Evolutionary conservation across 2,113 vertebrate species (phyloP), one percentile per base, ranked within the genome.

Genomic region (Eptesicus fuscus): DNA sequence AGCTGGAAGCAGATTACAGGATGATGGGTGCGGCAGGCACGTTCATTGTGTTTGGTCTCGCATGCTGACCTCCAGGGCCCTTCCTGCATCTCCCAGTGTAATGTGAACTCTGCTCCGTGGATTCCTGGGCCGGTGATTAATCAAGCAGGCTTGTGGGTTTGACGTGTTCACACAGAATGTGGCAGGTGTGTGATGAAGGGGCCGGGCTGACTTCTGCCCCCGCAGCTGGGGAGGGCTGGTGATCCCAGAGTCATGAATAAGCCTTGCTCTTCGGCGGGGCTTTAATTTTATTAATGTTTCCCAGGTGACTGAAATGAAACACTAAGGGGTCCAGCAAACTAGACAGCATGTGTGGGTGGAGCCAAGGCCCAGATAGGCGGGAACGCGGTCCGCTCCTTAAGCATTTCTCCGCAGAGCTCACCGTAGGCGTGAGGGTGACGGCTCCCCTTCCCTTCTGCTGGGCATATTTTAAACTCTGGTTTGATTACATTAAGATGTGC

Each of bases 401-500:
- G 35, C 9, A 0, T 69, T 83, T 83, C 65, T 92, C 32, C 13
- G 71, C 32, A 32, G 82, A 37, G 35, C 18, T 32, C 4, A 67
- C 53, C 25, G 8, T 25, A 89, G 90, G 42, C 83, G 13, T n/a
- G 83, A 90, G 84, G 85, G 17, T 49, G 42, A 65, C 5, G 35
- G 40, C 91, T 93, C 79, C 49, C 37, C 89, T 18, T 93, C 74
- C 7, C 2, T 70, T 88, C 94, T 89, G 59, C 90, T 7, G 28
- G 92, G 85, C 71, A 16, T 85, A 82, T 90, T 94, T 96, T 79
- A 96, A 91, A 92, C 71, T 78, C 83, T 51, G 80, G 70, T 85
- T 91, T 90, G 92, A 97, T 96, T 70, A 78, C 88, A 61, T 82
- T 70, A 95, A 88, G 90, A 94, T 87, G 53, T 78, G 80, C 87